Percentiles rank a stretch among this genome's conserved stretches.
phyloP scores from a whole-genome alignment of 2,113 vertebrate genomes.

The Pelodiscus sinensis region DNA sequence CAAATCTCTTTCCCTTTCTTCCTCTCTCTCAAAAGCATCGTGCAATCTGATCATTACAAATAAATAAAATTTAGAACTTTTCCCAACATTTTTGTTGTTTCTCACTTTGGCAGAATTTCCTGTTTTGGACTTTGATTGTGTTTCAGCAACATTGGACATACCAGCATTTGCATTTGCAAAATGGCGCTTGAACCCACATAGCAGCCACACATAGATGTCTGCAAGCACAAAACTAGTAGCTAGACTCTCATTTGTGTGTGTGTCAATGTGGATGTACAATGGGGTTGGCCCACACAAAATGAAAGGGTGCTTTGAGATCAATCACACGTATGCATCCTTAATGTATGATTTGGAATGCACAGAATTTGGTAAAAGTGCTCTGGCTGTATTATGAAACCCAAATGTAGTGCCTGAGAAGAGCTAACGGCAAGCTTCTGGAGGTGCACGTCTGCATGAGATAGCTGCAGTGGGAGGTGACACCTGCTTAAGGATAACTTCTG shows the following conservation, averaged over 20 bases:
- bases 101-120: fast-evolving
- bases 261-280: constrained; percentile 7
- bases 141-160: neutral
- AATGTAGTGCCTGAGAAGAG: neutral
- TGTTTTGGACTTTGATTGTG: neutral
- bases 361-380: neutral
- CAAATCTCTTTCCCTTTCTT: no score
- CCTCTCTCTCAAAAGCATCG: no score
- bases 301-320: neutral
- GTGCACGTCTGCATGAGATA: neutral
- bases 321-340: neutral
- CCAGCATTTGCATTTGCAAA: neutral
- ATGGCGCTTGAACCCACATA: neutral
- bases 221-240: neutral
- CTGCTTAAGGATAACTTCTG: neutral
- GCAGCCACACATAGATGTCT: neutral
- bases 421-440: neutral
- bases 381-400: neutral
- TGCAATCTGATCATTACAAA: no score
- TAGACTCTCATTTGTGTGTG: neutral
- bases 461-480: neutral
- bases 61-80: no score
- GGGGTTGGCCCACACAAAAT: neutral
- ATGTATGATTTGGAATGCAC: neutral
- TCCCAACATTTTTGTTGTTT: neutral